Evolutionary conservation across 2,888 invertebrate species (phyloP).

Genomic region (Apodemia mormo): DNA sequence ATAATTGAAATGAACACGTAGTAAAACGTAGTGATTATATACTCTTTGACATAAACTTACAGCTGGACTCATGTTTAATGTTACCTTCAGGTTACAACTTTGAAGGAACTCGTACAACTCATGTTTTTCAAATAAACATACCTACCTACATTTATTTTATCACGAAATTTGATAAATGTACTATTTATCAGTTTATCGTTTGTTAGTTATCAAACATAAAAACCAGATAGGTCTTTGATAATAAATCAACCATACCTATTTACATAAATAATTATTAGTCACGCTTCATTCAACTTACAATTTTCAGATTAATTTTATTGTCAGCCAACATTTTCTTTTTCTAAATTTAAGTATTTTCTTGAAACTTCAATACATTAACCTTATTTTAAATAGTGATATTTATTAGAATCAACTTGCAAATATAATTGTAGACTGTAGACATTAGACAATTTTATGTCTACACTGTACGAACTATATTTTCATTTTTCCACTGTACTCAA

Average conservation of each 20-base stretch:
- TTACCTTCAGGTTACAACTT: not conserved
- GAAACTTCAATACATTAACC: not conserved
- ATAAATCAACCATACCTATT: not conserved
- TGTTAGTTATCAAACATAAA: not conserved
- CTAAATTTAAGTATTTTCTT: not conserved
- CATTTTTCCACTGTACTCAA: too few species aligned
- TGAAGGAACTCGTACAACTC: not conserved
- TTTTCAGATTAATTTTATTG: slow-evolving; percentile 31
- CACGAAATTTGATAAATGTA: slow-evolving; percentile 21
- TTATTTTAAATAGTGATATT: not conserved
- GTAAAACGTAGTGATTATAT: too few species aligned
- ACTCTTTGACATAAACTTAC: not conserved
- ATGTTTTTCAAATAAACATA: not conserved
- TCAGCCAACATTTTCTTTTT: slow-evolving; percentile 26
- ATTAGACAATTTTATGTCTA: too few species aligned
- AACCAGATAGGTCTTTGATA: not conserved
- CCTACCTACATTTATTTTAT: slow-evolving; percentile 25
- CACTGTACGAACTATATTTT: too few species aligned
- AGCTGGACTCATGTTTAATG: not conserved
- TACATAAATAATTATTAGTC: not conserved
- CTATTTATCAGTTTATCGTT: slow-evolving; percentile 16
- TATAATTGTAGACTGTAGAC: too few species aligned
- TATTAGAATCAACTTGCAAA: too few species aligned
- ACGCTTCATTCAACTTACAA: slow-evolving; percentile 32
- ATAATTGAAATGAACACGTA: too few species aligned